These are phyloP conservation scores for Glyptemys insculpta DNA, from an alignment of 2,797 vertebrate species.

Conservation along the genomic window DNA sequence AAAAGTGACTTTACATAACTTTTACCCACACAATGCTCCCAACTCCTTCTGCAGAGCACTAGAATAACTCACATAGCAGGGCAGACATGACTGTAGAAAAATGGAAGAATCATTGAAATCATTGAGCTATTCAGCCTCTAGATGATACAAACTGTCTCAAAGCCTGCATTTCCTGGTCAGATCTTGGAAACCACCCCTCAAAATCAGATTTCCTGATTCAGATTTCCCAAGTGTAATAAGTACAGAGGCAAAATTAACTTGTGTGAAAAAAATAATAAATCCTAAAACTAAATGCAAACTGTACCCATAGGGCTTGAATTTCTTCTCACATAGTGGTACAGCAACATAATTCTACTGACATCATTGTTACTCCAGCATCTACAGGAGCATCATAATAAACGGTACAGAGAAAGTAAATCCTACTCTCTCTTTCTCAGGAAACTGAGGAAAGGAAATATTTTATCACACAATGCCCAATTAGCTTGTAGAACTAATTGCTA, in stretches of 20 bases:
- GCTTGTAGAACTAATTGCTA: not conserved
- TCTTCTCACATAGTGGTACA: not conserved
- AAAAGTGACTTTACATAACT: not conserved
- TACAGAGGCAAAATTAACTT: not conserved
- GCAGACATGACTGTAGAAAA: not conserved
- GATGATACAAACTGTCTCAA: rapidly evolving
- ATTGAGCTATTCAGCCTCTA: not conserved
- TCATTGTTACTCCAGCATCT: not conserved
- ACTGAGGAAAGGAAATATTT: not conserved
- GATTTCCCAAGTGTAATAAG: not conserved
- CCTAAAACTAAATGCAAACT: not conserved
- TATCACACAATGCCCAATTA: not conserved
- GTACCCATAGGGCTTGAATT: too few species aligned
- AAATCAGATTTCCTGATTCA: not conserved
- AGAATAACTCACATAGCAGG: not conserved
- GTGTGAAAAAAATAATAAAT: not conserved
- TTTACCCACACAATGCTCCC: not conserved
- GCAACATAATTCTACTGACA: not conserved
- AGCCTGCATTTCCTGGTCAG: not conserved
- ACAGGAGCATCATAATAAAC: not conserved
- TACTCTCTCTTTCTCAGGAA: not conserved
- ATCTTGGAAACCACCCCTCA: not conserved
- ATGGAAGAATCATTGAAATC: not conserved
- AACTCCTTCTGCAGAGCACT: not conserved
- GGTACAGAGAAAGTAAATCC: not conserved